Conservation (phyloP, 2,797 vertebrate species). For the Bucorvus abyssinicus region DNA sequence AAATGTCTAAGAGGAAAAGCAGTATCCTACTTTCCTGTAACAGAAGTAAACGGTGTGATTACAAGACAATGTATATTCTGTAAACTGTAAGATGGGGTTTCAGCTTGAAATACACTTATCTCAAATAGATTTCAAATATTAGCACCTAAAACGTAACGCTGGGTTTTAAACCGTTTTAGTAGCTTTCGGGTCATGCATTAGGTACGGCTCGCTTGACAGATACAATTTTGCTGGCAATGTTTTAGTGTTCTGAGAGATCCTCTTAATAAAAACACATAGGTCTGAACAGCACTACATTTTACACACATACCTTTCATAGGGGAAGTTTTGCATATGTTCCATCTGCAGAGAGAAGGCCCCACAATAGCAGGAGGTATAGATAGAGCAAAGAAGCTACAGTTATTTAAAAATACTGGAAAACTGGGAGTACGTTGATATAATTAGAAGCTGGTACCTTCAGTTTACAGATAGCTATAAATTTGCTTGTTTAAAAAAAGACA, state of each 20-base stretch:
- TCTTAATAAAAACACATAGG: not conserved
- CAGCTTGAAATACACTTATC: not conserved
- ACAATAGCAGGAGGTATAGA: not conserved
- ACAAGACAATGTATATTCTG: not conserved
- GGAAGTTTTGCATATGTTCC: not conserved
- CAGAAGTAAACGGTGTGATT: not conserved
- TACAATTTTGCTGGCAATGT: not conserved
- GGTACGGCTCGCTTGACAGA: not conserved
- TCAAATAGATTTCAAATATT: not conserved
- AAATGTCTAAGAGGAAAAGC: not conserved
- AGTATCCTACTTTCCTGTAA: not conserved
- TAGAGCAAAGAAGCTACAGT: not conserved
- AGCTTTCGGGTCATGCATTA: not conserved
- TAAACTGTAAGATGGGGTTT: not conserved
- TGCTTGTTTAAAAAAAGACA: not conserved
- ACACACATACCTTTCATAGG: not conserved
- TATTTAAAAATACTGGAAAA: not conserved
- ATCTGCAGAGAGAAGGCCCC: not conserved
- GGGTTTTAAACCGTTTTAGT: not conserved
- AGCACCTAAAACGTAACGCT: not conserved
- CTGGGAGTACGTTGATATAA: not conserved
- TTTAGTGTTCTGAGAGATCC: not conserved
- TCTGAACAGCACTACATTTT: not conserved
- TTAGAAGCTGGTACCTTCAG: constrained; percentile 13
- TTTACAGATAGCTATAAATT: constrained; percentile 12